A percentile compares a stretch with the other conserved stretches of the same genome.
These are phyloP conservation scores for Hypanus sabinus DNA, from an alignment of 2,113 vertebrate species.

Conservation along the genomic window DNA sequence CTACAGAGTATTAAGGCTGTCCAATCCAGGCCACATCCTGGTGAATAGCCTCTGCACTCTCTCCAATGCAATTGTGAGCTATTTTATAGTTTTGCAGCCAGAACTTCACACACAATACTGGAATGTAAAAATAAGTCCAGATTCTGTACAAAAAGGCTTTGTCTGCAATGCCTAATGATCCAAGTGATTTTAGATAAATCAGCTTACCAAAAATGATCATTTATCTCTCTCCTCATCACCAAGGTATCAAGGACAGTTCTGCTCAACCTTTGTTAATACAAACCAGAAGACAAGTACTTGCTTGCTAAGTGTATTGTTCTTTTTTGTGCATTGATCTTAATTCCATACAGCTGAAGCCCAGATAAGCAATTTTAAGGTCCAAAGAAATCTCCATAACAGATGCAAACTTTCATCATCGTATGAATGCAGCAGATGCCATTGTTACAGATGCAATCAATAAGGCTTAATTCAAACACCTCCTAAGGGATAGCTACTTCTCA, in stretches of 20 bases:
- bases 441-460: background rate
- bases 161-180: background rate
- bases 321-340: background rate
- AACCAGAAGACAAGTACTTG: background rate
- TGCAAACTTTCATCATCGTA: background rate
- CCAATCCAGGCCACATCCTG: no score
- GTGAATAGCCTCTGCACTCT: no score
- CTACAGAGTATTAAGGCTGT: no score
- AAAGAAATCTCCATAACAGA: background rate
- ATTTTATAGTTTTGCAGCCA: background rate
- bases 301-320: background rate
- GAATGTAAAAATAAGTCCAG: background rate
- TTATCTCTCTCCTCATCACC: background rate
- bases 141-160: background rate
- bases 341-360: background rate
- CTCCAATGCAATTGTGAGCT: no score
- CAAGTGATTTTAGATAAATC: no score
- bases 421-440: background rate
- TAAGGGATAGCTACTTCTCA: background rate
- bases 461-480: background rate
- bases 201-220: background rate
- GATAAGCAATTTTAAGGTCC: background rate
- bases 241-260: background rate
- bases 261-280: background rate
- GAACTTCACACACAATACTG: no score